Evolutionary conservation across 2,888 invertebrate genomes (phyloP).

Genomic region (Ramazzottius varieornatus): DNA sequence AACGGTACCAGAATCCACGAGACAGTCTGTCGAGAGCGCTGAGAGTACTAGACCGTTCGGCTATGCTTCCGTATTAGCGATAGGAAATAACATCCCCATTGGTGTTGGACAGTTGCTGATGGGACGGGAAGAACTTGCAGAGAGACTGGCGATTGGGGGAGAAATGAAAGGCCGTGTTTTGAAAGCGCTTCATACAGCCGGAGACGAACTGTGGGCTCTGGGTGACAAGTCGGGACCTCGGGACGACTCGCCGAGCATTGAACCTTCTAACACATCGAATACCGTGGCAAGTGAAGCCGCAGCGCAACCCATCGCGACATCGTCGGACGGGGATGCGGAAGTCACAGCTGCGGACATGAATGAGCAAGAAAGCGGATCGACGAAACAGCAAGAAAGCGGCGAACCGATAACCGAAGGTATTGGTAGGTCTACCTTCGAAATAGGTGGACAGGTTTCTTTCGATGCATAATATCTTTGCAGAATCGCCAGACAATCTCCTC

Average conservation of each 20-base stretch:
- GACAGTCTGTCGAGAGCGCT: not conserved
- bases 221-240: not conserved
- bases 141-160: not conserved
- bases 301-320: too few relatives aligned
- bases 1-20: not conserved
- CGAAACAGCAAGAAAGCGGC: too few relatives aligned
- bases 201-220: not conserved
- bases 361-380: too few relatives aligned
- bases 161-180: not conserved
- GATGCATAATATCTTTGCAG: too few relatives aligned
- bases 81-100: not conserved
- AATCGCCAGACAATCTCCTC: not conserved
- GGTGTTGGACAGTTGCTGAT: not conserved
- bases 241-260: not conserved
- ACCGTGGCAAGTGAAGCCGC: too few relatives aligned
- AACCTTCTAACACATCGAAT: too few relatives aligned
- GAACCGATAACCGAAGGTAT: too few relatives aligned
- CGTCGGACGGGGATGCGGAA: too few relatives aligned
- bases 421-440: too few relatives aligned
- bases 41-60: not conserved
- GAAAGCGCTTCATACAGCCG: not conserved
- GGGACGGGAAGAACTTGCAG: not conserved
- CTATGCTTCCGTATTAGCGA: not conserved
- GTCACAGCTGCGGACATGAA: too few relatives aligned
- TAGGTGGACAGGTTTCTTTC: too few relatives aligned